Conservation (phyloP, 2,113 vertebrate genomes). For the Dendrocopos noguchii region DNA sequence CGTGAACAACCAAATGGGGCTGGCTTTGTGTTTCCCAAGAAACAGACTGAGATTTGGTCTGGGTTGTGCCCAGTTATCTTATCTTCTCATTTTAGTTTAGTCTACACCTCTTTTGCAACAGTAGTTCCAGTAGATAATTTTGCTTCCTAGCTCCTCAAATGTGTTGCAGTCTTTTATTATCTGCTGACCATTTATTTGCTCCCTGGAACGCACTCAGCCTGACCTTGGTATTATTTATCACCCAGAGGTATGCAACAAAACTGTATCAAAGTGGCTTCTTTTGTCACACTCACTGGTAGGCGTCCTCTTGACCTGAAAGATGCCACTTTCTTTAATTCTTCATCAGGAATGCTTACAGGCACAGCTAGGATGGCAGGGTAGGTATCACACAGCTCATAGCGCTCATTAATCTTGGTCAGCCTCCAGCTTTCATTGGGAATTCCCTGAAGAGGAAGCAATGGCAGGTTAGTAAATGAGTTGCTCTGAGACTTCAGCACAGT, state of each 20-base stretch:
- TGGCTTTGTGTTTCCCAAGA: neutral
- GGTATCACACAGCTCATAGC: conserved; percentile 93
- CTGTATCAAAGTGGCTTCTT: neutral
- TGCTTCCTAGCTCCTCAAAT: neutral
- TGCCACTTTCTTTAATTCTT: conserved; percentile 89
- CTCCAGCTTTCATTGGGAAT: conserved; percentile 98
- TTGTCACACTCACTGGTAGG: conserved; percentile 86
- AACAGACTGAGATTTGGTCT: neutral
- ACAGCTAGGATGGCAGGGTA: conserved; percentile 91
- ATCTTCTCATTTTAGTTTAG: conserved; percentile 38
- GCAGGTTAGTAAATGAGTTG: conserved; percentile 23
- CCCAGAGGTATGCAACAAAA: neutral
- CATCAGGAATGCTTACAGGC: conserved; percentile 92
- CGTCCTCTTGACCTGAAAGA: conserved; percentile 91
- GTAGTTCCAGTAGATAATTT: conserved; percentile 12
- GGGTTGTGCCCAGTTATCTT: neutral
- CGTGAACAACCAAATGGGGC: neutral
- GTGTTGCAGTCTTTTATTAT: conserved; percentile 6
- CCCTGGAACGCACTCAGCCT: neutral
- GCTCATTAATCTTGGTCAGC: conserved; percentile 91
- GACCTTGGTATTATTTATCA: neutral
- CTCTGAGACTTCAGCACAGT: neutral
- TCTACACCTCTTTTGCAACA: conserved; percentile 35
- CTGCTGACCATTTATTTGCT: neutral
- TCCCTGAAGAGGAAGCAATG: conserved; percentile 78